Base-by-base conservation (phyloP, 2,888 invertebrate species). In the Taenaris catops region DNA sequence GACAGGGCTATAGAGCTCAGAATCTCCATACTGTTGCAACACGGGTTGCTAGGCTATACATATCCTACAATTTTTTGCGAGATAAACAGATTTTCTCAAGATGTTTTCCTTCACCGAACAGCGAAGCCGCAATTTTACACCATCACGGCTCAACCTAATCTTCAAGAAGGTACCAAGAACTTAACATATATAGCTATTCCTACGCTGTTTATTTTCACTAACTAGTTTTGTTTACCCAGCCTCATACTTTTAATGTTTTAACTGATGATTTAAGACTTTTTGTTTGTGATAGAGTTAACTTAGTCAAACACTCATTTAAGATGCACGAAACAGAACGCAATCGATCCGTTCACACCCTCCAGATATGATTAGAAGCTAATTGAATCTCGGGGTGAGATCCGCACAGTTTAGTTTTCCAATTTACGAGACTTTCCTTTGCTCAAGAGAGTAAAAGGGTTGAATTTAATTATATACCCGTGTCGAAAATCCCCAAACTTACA, bases 361-460 rank as follows among this genome's bases (percentile, higher is more conserved):
- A 84, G 75, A 86, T 86, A 84, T 86, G 86, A 84, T 86, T 86
- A 86, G 78, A 69, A 69, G 69, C 79, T 84, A 84, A 86, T 86
- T 84, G 80, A 84, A 86, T 83, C 70, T 62, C 69, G 74, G 83
- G 81, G 79, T 71, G 83, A 74, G 80, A 80, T 78, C 73, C 76
- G 67, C 57, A 55, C 71, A 81, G 86, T 84, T 86, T 84, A 84
- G 84, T 86, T 84, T 84, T 84, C 81, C 78, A 84, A 84, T 86
- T 83, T 83, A 75, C 80, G 76, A 70, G 79, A 70, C 75, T 83
- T 73, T 74, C 73, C 72, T 78, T 70, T 69, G 65, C 69, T 65
- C 62, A 58, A 60, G 59, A 65, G 62, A 71, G 72, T 67, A 63
- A 79, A 65, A 80, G 83, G 81, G 83, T 84, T 78, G 68, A 76